These are phyloP conservation scores for Eumeta japonica DNA, from an alignment of 1,140 invertebrate species.

Conservation along the genomic window DNA sequence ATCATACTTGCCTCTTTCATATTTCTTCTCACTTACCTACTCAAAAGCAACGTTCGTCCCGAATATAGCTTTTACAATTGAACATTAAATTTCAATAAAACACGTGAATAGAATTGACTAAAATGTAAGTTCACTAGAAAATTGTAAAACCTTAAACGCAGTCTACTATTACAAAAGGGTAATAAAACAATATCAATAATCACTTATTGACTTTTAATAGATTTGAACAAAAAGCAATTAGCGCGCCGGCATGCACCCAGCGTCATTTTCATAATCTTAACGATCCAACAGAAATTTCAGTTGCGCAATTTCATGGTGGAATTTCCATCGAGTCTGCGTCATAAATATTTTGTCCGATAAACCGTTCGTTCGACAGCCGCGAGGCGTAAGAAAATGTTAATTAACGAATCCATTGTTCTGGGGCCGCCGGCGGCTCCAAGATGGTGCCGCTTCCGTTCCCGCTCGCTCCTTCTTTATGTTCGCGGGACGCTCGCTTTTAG, in stretches of 20 bases:
- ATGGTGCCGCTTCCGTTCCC: slow-evolving; percentile 56
- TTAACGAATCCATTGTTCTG: slow-evolving; percentile 60
- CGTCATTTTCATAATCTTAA: slow-evolving; percentile 29
- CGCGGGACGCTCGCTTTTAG: slow-evolving; percentile 45
- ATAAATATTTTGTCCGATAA: slow-evolving; percentile 59
- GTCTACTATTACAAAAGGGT: too few species aligned
- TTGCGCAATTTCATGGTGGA: slow-evolving; percentile 35
- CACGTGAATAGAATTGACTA: too few species aligned
- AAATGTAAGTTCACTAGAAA: too few species aligned
- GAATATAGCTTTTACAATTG: too few species aligned
- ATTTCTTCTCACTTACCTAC: too few species aligned
- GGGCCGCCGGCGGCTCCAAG: slow-evolving; percentile 49
- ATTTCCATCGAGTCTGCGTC: slow-evolving; percentile 42
- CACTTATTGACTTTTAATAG: too few species aligned
- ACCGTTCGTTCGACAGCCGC: slow-evolving; percentile 55
- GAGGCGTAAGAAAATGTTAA: slow-evolving; percentile 61
- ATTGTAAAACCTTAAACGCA: too few species aligned
- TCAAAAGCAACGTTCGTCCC: too few species aligned
- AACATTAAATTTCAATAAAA: too few species aligned
- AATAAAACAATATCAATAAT: too few species aligned
- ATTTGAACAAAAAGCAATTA: slow-evolving; percentile 2
- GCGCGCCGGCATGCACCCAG: slow-evolving; percentile 8
- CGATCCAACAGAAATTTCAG: slow-evolving; percentile 22
- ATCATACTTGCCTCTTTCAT: too few species aligned
- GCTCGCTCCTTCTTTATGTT: slow-evolving; percentile 53